These are phyloP conservation scores for Mus spicilegus DNA, from an alignment of 2,113 vertebrate species.

Conservation along the genomic window DNA sequence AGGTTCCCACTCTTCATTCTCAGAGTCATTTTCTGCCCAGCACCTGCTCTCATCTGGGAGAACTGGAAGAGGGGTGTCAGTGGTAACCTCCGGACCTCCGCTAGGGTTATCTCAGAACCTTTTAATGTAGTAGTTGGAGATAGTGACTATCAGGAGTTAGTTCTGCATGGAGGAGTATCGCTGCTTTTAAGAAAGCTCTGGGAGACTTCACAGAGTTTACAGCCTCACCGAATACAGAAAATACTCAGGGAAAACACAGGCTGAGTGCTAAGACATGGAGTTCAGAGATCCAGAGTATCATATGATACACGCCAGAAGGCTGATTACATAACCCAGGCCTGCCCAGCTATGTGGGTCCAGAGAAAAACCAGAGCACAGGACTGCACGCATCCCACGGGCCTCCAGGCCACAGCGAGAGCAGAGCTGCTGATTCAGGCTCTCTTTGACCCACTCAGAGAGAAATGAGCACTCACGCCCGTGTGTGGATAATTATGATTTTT, in stretches of 20 bases:
- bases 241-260: fast-evolving
- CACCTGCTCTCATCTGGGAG: fast-evolving
- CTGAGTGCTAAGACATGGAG: neutral
- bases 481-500: neutral
- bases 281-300: neutral
- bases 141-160: fast-evolving
- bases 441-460: neutral
- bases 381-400: neutral
- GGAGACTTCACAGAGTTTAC: neutral
- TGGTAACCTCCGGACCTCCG: neutral
- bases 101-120: neutral
- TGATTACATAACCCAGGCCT: neutral
- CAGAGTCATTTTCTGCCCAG: neutral
- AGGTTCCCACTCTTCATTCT: neutral
- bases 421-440: neutral
- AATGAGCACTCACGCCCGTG: neutral
- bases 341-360: neutral
- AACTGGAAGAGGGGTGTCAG: neutral
- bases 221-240: neutral
- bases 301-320: neutral
- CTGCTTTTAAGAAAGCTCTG: neutral
- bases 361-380: neutral
- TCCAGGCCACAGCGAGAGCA: neutral
- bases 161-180: fast-evolving
- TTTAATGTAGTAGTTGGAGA: too few species aligned